Conservation (phyloP, 1,140 invertebrate species). For the Pantala flavescens region DNA sequence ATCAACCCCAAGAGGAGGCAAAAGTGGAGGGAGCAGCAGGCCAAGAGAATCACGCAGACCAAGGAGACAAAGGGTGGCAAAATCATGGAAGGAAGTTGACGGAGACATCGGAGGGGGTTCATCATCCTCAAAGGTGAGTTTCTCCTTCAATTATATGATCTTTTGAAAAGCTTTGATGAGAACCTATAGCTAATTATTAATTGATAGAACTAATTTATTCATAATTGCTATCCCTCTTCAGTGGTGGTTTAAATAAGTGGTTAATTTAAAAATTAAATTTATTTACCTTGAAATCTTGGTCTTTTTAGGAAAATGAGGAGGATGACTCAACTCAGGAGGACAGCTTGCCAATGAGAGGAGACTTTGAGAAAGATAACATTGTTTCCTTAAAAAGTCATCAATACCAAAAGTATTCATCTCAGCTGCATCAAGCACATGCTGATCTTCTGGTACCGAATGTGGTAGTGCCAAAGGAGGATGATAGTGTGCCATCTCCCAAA, state of each 20-base stretch:
- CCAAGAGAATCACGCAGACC: constrained; percentile 26
- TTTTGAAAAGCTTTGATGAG: no score
- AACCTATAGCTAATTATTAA: no score
- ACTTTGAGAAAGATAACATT: not conserved
- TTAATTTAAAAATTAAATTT: no score
- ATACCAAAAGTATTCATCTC: not conserved
- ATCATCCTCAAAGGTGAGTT: not conserved
- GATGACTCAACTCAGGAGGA: not conserved
- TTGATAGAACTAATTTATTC: no score
- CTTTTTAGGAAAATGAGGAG: not conserved
- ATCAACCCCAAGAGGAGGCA: constrained; percentile 32
- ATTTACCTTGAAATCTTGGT: not conserved
- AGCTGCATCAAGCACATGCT: not conserved
- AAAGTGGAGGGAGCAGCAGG: constrained; percentile 24
- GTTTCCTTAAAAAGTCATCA: not conserved
- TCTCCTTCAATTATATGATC: not conserved
- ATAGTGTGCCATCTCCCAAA: constrained; percentile 21
- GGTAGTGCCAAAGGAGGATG: constrained; percentile 24
- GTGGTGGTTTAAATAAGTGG: no score
- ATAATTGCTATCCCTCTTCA: no score
- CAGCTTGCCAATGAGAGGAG: constrained; percentile 3
- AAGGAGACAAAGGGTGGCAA: constrained; percentile 24
- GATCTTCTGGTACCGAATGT: not conserved
- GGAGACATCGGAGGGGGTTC: constrained; percentile 23
- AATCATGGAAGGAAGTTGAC: constrained; percentile 33